Percentiles rank a stretch among this genome's conserved stretches.
These are phyloP conservation scores for Nannospalax galili DNA, from an alignment of 2,113 vertebrate species.

Conservation along the genomic window DNA sequence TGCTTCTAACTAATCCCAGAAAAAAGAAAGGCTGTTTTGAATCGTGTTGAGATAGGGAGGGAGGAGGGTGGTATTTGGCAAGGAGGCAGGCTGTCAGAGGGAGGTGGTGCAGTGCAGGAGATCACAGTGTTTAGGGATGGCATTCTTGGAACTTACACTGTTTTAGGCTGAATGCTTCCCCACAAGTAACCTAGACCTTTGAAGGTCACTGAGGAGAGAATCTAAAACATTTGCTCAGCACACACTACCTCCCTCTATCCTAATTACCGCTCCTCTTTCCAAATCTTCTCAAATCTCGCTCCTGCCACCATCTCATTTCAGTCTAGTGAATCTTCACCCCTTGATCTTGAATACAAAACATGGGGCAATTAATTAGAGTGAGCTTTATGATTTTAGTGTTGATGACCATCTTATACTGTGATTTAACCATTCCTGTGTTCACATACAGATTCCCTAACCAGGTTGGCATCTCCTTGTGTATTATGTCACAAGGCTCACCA, in stretches of 20 bases:
- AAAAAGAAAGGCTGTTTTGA: slow-evolving; percentile 64
- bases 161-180: neutral
- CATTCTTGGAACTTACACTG: neutral
- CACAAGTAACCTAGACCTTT: slow-evolving; percentile 15
- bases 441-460: neutral
- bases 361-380: no score
- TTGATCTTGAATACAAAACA: neutral
- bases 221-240: neutral
- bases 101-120: neutral
- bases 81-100: neutral
- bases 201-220: slow-evolving; percentile 4
- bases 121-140: neutral
- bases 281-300: neutral
- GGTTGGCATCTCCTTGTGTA: no score
- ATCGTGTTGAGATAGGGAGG: slow-evolving; percentile 35
- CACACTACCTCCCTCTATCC: neutral
- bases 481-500: rapidly evolving
- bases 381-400: neutral
- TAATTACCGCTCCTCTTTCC: neutral
- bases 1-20: slow-evolving; percentile 57
- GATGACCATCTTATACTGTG: neutral
- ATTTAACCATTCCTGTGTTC: neutral
- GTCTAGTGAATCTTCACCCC: neutral
- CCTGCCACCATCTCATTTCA: neutral
- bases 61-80: neutral